Conservation (phyloP, 2,113 vertebrate genomes). For the Otolemur garnettii region DNA sequence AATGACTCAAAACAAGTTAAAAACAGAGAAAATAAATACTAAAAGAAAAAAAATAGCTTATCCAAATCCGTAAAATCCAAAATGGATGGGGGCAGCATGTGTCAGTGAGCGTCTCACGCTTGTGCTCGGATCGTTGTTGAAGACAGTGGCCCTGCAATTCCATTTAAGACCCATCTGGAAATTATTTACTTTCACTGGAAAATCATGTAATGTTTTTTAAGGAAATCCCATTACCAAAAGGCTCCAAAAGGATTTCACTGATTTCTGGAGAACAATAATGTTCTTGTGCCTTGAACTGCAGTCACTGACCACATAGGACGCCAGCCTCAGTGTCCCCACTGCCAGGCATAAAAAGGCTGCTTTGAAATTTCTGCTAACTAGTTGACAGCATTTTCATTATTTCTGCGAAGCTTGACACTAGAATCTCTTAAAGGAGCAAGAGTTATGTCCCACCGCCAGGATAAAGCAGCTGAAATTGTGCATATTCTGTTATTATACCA, state of each 20-base stretch:
- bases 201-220: constrained; percentile 34
- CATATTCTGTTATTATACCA: neutral
- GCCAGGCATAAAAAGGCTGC: neutral
- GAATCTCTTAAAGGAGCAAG: constrained; percentile 38
- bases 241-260: neutral
- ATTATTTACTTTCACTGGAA: constrained; percentile 32
- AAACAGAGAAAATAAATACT: neutral
- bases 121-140: fast-evolving
- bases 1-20: neutral
- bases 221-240: constrained; percentile 1
- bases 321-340: neutral
- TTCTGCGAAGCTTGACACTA: neutral
- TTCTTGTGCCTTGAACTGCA: constrained; percentile 24
- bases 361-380: neutral
- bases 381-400: constrained; percentile 26
- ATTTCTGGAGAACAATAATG: constrained; percentile 43
- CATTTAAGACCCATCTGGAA: neutral
- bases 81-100: neutral
- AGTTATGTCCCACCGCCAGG: neutral
- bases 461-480: neutral
- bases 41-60: neutral
- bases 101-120: neutral
- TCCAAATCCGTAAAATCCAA: neutral
- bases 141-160: neutral
- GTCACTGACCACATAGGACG: neutral